Conservation (phyloP, 2,797 vertebrate species). For the Sciurus carolinensis region DNA sequence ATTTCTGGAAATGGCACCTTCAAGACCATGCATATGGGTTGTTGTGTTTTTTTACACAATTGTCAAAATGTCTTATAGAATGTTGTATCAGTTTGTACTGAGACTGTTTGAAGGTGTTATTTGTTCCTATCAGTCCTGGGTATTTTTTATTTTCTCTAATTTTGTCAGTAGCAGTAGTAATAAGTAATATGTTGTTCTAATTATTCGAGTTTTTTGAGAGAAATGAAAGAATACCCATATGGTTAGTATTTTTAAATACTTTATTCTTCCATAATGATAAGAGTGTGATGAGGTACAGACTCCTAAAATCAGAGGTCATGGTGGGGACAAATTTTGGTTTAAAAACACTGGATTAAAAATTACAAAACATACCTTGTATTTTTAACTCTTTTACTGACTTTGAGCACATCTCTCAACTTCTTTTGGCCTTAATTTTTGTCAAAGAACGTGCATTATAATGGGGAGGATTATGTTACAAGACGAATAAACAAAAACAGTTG, state of each 20-base stretch:
- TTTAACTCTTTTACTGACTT: slow-evolving; percentile 37
- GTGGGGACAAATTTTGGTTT: not conserved
- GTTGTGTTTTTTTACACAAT: not conserved
- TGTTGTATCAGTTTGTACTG: not conserved
- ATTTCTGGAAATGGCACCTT: slow-evolving; percentile 9
- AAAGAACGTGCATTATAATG: slow-evolving; percentile 45
- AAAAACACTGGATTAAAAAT: not conserved
- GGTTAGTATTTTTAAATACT: slow-evolving; percentile 30
- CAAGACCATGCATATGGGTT: not conserved
- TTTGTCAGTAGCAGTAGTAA: not conserved
- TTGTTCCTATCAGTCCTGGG: not conserved
- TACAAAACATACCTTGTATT: slow-evolving; percentile 32
- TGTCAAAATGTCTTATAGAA: slow-evolving; percentile 11
- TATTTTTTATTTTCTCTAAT: slow-evolving; percentile 43
- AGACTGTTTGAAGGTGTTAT: not conserved
- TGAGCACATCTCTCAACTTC: slow-evolving; percentile 33
- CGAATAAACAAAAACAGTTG: slow-evolving; percentile 14
- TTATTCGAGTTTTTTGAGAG: not conserved
- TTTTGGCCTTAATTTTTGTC: slow-evolving; percentile 65
- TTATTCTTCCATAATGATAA: slow-evolving; percentile 33
- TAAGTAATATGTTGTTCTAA: slow-evolving; percentile 14
- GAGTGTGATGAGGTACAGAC: not conserved
- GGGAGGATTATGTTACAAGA: not conserved
- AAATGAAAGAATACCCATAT: slow-evolving; percentile 32
- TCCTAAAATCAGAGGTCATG: slow-evolving; percentile 9